phyloP scores from a whole-genome alignment of 2,888 invertebrate species.

The Acleris literana region DNA sequence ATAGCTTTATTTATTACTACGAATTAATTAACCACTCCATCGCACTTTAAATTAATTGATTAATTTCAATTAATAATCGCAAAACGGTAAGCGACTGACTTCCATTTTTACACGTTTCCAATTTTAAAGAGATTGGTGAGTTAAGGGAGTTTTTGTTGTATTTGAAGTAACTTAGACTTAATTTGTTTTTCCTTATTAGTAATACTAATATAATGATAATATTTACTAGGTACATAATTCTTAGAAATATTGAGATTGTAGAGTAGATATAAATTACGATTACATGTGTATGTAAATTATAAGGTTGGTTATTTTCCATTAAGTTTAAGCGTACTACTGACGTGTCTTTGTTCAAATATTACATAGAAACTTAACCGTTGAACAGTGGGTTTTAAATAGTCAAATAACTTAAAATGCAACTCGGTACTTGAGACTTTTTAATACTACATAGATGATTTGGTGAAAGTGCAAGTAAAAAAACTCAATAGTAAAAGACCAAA shows the following conservation, averaged over 20 bases:
- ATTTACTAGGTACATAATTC: conserved; percentile 12
- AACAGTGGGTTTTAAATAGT: too few species aligned
- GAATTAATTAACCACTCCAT: conserved; percentile 22
- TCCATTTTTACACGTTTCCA: conserved; percentile 26
- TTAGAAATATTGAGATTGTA: conserved; percentile 18
- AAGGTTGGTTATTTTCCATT: conserved; percentile 15
- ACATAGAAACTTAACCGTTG: too few species aligned
- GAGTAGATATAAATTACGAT: conserved; percentile 2
- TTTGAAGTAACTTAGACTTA: conserved; percentile 6
- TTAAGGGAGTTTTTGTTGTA: conserved; percentile 20
- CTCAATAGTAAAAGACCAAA: too few species aligned
- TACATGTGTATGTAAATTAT: too few species aligned
- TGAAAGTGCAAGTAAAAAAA: too few species aligned
- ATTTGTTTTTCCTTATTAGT: conserved; percentile 24
- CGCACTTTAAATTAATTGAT: conserved; percentile 23
- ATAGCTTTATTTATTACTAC: conserved; percentile 18
- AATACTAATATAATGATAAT: too few species aligned
- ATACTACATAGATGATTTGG: too few species aligned
- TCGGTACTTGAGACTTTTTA: too few species aligned
- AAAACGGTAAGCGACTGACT: conserved; percentile 14
- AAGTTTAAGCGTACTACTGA: neutral
- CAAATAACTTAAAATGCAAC: too few species aligned
- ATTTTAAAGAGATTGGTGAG: conserved; percentile 18
- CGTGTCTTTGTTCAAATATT: too few species aligned
- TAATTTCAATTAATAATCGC: conserved; percentile 30